Conservation (phyloP, 2,113 vertebrate species). For the Aldabrachelys gigantea region DNA sequence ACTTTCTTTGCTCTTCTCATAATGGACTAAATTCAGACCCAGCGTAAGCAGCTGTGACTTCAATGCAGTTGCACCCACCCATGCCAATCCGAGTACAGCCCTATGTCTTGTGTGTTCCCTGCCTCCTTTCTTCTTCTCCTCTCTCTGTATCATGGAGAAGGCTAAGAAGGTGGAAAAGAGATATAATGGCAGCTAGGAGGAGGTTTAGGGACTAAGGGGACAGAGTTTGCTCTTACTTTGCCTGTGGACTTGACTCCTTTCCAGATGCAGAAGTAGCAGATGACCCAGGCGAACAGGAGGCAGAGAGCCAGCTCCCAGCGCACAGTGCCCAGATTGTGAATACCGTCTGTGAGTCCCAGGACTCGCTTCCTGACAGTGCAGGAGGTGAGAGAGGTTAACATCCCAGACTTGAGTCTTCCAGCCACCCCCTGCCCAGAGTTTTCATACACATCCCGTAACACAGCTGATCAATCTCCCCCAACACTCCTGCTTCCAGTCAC, state of each 20-base stretch:
- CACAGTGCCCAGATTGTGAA: constrained; percentile 84
- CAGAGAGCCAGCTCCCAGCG: constrained; percentile 83
- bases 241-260: constrained; percentile 86
- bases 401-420: background rate
- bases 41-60: background rate
- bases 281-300: constrained; percentile 78
- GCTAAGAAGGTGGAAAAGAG: background rate
- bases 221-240: constrained; percentile 75
- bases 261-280: constrained; percentile 89
- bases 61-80: background rate
- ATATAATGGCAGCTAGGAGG: background rate
- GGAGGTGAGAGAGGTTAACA: constrained; percentile 42
- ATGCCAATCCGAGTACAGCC: background rate
- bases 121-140: background rate
- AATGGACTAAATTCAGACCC: background rate
- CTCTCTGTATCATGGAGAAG: background rate
- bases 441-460: background rate
- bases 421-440: background rate
- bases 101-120: background rate
- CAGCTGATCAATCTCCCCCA: background rate
- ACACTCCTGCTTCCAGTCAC: too few species aligned
- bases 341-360: constrained; percentile 84
- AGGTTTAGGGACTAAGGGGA: constrained; percentile 26
- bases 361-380: constrained; percentile 83
- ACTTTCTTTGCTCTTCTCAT: background rate